A percentile compares a stretch with the other conserved stretches of the same genome.
These are phyloP conservation scores for Mactromeris polynyma DNA, from an alignment of 2,888 invertebrate species.

Conservation along the genomic window DNA sequence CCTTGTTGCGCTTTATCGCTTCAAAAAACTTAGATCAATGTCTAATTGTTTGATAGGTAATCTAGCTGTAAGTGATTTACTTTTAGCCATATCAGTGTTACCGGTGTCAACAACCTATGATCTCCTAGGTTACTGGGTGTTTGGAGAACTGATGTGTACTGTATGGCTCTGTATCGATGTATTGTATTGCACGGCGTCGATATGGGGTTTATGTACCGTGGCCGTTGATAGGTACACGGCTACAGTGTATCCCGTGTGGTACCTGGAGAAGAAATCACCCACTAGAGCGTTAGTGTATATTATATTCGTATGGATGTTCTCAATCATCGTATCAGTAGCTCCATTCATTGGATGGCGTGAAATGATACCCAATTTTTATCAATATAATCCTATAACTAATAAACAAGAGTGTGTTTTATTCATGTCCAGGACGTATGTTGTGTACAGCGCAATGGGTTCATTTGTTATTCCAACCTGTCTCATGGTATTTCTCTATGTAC, in stretches of 20 bases:
- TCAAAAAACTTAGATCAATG: conserved; percentile 85
- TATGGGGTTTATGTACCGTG: conserved; percentile 87
- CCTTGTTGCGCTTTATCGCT: conserved; percentile 84
- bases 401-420: conserved; percentile 85
- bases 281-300: conserved; percentile 85
- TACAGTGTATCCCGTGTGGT: conserved; percentile 87
- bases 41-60: conserved; percentile 87
- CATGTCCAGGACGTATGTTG: conserved; percentile 85
- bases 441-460: conserved; percentile 87
- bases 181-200: conserved; percentile 87
- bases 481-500: conserved; percentile 86
- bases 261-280: conserved; percentile 85
- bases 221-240: conserved; percentile 87
- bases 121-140: conserved; percentile 86
- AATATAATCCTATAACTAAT: conserved; percentile 75
- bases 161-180: conserved; percentile 86
- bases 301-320: conserved; percentile 86
- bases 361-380: conserved; percentile 81
- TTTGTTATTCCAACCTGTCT: conserved; percentile 86
- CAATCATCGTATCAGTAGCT: conserved; percentile 86
- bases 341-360: conserved; percentile 86
- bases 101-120: conserved; percentile 86
- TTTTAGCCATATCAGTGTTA: conserved; percentile 86
- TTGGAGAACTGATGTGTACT: conserved; percentile 85
- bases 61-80: conserved; percentile 86